phyloP scores from a whole-genome alignment of 1,140 invertebrate species.

The Gryon sp. region DNA sequence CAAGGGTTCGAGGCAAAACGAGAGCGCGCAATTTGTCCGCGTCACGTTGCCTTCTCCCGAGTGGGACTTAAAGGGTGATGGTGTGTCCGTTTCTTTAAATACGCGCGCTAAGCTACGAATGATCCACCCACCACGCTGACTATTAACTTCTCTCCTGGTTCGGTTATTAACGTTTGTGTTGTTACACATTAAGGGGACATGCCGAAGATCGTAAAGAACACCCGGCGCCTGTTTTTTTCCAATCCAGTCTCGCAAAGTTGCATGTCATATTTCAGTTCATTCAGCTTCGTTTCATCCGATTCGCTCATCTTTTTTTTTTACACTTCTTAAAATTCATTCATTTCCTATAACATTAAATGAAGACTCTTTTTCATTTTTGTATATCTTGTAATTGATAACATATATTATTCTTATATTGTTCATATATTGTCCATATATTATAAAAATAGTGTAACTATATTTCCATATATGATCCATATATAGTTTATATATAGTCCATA shows the following conservation, averaged over 20 bases:
- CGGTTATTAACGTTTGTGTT: constrained; percentile 51
- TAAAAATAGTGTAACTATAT: no score
- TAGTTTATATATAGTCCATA: no score
- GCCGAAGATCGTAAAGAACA: constrained; percentile 64
- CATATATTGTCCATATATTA: no score
- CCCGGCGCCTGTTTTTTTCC: constrained; percentile 61
- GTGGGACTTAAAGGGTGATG: constrained; percentile 40
- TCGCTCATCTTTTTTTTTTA: background rate
- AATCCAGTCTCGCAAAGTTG: constrained; percentile 15
- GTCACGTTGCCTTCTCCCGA: constrained; percentile 63
- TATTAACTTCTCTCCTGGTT: constrained; percentile 62
- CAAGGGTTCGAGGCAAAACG: constrained; percentile 61
- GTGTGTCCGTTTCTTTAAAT: constrained; percentile 58
- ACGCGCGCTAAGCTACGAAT: constrained; percentile 49
- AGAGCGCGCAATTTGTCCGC: constrained; percentile 70
- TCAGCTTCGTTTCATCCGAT: constrained; percentile 32
- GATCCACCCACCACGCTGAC: constrained; percentile 58
- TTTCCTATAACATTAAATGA: no score
- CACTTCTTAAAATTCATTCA: no score
- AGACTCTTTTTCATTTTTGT: background rate
- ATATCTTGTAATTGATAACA: background rate
- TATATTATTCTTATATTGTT: no score
- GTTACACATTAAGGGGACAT: constrained; percentile 49
- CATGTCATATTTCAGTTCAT: constrained; percentile 40
- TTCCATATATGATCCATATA: no score